A percentile compares a stretch with the other conserved stretches of the same genome.
Conservation (phyloP, 30 jellyfish, hydroid and myxozoan species). For the Chrysaora quinquecirrha region DNA sequence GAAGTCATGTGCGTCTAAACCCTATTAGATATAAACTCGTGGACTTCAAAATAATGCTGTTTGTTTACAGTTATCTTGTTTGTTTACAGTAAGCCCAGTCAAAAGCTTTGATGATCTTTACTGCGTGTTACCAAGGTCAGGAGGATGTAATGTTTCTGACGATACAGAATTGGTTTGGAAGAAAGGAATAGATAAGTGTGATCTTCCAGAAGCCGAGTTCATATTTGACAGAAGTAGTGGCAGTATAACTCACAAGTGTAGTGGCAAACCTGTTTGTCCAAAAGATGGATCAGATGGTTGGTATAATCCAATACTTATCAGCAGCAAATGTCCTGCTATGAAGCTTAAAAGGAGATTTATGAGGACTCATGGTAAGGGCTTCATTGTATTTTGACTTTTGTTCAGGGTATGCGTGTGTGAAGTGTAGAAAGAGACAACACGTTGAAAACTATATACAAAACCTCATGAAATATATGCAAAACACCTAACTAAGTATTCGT, state of each 20-base stretch:
- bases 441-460: no score
- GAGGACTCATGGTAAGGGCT: conserved; percentile 61
- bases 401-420: no score
- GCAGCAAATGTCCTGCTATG: conserved; percentile 60
- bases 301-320: conserved; percentile 22
- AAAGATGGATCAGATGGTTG: conserved; percentile 40
- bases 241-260: conserved; percentile 81
- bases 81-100: conserved; percentile 63
- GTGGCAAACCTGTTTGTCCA: conserved; percentile 91
- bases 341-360: conserved; percentile 30
- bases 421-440: no score
- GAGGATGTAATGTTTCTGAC: conserved; percentile 78
- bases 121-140: conserved; percentile 85
- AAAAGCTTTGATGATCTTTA: conserved; percentile 25
- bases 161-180: conserved; percentile 71
- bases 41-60: no score
- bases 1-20: no score
- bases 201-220: conserved; percentile 75
- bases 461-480: no score
- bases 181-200: conserved; percentile 70
- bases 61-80: not conserved
- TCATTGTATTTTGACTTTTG: no score
- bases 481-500: no score
- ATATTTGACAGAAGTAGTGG: conserved; percentile 78
- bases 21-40: no score